Evolutionary conservation across 2,113 vertebrate species (phyloP).

Genomic region (Apaloderma vittatum): DNA sequence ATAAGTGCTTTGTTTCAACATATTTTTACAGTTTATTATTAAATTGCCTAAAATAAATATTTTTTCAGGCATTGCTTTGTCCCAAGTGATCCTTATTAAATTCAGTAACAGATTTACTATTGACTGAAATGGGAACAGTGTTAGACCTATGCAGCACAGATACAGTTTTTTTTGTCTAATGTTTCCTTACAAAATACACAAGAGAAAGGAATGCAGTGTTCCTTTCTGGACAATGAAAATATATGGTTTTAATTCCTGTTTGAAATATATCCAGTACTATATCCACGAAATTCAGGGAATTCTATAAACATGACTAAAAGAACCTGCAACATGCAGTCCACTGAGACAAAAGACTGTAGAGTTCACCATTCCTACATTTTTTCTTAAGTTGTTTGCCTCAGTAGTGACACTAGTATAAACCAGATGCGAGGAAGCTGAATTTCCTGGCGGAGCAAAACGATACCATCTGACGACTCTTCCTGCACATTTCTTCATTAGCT

Average conservation of each 20-base stretch:
- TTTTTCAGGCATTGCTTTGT: constrained; percentile 14
- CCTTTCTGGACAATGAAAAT: constrained; percentile 23
- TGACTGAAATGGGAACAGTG: neutral
- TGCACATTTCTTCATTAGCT: neutral
- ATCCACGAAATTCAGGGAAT: neutral
- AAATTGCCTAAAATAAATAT: neutral
- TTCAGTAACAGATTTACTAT: constrained; percentile 21
- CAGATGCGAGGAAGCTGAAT: neutral
- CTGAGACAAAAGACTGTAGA: neutral
- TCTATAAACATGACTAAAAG: neutral
- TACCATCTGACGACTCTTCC: neutral
- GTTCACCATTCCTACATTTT: neutral
- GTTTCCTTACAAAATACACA: neutral
- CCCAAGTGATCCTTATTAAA: constrained; percentile 17
- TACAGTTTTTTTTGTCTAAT: neutral
- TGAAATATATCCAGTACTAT: neutral
- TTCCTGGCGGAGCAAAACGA: neutral
- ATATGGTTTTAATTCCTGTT: neutral
- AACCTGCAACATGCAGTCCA: neutral
- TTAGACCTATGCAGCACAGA: neutral
- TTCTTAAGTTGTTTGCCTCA: neutral
- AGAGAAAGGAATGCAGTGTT: neutral
- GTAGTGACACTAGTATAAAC: neutral
- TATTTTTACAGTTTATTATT: constrained; percentile 15
- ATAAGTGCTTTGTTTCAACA: neutral